phyloP scores from a whole-genome alignment of 1,140 invertebrate genomes.

The Diabrotica undecimpunctata region DNA sequence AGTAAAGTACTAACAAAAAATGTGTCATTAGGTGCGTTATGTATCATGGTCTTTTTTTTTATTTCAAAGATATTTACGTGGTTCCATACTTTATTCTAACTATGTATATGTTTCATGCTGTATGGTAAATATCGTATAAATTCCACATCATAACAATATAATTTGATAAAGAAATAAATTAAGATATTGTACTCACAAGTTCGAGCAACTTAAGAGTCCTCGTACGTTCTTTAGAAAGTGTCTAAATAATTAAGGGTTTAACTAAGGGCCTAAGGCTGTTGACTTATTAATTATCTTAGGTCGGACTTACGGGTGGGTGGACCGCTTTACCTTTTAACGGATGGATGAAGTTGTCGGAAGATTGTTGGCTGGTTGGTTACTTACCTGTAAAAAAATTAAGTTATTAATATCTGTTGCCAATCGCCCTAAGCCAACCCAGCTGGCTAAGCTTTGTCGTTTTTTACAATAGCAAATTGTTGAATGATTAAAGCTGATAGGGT shows the following conservation, averaged over 20 bases:
- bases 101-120: no score
- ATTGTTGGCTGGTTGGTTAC: neutral
- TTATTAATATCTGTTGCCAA: neutral
- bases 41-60: no score
- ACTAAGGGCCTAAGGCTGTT: neutral
- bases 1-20: no score
- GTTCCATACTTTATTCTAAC: no score
- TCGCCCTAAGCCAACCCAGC: neutral
- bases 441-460: neutral
- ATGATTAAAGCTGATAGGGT: neutral
- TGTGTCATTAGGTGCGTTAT: no score
- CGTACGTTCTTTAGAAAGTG: no score
- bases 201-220: no score
- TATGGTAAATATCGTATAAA: no score
- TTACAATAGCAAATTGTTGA: neutral
- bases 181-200: no score
- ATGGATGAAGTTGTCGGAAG: neutral
- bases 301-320: neutral
- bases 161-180: no score
- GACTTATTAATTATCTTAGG: neutral
- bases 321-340: neutral
- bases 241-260: neutral
- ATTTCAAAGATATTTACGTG: no score
- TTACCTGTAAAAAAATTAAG: slow-evolving; percentile 3
- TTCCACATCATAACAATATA: no score